Percentiles rank a stretch among this genome's conserved stretches.
These are phyloP conservation scores for Muntiacus reevesi DNA, from an alignment of 2,113 vertebrate species.

Conservation along the genomic window DNA sequence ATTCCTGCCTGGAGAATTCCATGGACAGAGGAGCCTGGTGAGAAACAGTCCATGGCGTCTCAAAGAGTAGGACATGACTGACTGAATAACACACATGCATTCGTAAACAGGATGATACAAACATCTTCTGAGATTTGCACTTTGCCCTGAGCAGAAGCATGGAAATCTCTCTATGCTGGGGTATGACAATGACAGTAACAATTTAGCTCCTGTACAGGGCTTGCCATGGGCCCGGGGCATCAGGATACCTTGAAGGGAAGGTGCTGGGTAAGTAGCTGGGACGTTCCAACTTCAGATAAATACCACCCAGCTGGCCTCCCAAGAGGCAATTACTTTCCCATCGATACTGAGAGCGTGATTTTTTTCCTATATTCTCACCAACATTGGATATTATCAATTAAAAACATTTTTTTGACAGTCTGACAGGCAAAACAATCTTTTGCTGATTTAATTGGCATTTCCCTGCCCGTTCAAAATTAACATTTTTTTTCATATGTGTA, in stretches of 20 bases:
- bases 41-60: neutral
- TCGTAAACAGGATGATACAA: neutral
- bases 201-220: neutral
- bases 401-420: neutral
- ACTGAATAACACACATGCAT: neutral
- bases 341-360: neutral
- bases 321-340: too few species aligned
- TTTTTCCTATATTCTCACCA: neutral
- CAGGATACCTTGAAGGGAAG: neutral
- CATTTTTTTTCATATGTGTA: neutral
- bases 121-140: neutral
- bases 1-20: neutral
- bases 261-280: neutral
- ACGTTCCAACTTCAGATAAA: neutral
- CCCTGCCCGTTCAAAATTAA: neutral
- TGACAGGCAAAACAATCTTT: neutral
- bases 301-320: neutral
- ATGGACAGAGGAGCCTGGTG: neutral
- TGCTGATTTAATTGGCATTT: neutral
- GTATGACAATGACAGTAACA: neutral
- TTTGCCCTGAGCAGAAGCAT: neutral
- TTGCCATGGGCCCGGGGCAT: rapidly evolving
- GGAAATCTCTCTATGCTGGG: neutral
- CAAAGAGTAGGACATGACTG: neutral
- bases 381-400: neutral